A percentile compares a stretch with the other conserved stretches of the same genome.
phyloP scores from a whole-genome alignment of 2,888 invertebrate genomes.

The Nomada hirtipes region DNA sequence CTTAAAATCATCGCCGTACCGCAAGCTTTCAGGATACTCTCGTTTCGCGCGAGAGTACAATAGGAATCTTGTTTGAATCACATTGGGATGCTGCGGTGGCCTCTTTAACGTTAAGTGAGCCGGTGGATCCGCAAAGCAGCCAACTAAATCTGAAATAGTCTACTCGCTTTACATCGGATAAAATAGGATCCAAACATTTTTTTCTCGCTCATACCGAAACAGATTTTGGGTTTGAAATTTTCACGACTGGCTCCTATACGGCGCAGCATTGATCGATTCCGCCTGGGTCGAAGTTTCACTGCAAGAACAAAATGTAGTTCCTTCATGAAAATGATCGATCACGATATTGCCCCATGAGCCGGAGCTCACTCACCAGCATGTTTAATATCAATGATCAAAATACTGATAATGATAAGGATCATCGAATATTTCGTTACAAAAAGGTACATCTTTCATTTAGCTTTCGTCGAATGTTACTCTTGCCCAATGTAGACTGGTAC shows the following conservation, averaged over 20 bases:
- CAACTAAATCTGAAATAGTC: constrained; percentile 85
- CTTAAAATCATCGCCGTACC: constrained; percentile 84
- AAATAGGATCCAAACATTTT: background rate
- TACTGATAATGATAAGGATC: constrained; percentile 1
- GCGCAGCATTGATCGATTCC: constrained; percentile 51
- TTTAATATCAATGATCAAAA: constrained; percentile 13
- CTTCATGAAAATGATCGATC: background rate
- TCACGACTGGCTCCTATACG: constrained; percentile 72
- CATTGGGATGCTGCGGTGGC: constrained; percentile 86
- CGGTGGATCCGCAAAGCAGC: constrained; percentile 86
- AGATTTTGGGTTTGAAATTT: constrained; percentile 77
- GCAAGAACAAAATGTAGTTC: background rate
- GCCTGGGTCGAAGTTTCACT: constrained; percentile 48
- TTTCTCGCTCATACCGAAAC: constrained; percentile 77
- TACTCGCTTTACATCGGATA: constrained; percentile 2
- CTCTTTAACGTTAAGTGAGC: constrained; percentile 85
- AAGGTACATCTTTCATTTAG: constrained; percentile 46
- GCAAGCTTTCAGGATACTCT: constrained; percentile 83
- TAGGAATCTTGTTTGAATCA: constrained; percentile 86
- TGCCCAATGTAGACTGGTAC: constrained; percentile 10
- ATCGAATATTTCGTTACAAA: constrained; percentile 2
- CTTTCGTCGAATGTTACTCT: constrained; percentile 11
- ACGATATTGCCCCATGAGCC: background rate
- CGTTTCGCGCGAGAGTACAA: constrained; percentile 84
- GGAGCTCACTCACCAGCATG: constrained; percentile 41